phyloP scores from a whole-genome alignment of 2,888 invertebrate species.

The Cephonodes hylas region DNA sequence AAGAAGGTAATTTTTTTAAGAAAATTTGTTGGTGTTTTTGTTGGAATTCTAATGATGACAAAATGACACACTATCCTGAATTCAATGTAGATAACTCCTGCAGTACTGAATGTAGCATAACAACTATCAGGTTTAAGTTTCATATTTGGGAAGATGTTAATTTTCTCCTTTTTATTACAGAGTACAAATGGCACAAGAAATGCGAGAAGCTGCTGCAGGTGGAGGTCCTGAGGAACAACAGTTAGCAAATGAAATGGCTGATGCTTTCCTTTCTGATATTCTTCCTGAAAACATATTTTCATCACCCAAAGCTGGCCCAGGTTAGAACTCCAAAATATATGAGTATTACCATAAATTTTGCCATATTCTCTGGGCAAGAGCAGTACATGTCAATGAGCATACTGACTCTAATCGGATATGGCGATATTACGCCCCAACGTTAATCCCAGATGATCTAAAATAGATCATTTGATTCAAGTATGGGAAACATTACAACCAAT shows the following conservation, averaged over 20 bases:
- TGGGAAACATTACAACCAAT: constrained; percentile 69
- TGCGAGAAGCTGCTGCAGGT: constrained; percentile 94
- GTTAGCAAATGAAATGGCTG: constrained; percentile 98
- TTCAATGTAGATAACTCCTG: constrained; percentile 67
- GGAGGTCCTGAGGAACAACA: constrained; percentile 96
- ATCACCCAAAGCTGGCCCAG: constrained; percentile 95
- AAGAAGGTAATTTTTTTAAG: constrained; percentile 73
- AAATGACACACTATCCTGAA: constrained; percentile 59
- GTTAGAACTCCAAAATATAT: constrained; percentile 33
- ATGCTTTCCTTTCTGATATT: constrained; percentile 96
- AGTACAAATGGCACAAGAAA: constrained; percentile 98
- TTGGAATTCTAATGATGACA: constrained; percentile 57
- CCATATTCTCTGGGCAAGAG: constrained; percentile 81
- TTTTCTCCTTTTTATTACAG: constrained; percentile 55
- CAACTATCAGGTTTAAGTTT: neutral
- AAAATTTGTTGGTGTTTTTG: neutral
- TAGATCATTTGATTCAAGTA: constrained; percentile 77
- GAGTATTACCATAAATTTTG: constrained; percentile 22
- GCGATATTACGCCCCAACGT: constrained; percentile 68
- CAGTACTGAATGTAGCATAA: constrained; percentile 60
- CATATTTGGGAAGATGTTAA: neutral
- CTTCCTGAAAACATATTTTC: constrained; percentile 96
- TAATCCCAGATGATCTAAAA: constrained; percentile 73
- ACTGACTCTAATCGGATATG: constrained; percentile 77
- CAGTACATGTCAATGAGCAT: constrained; percentile 53